phyloP scores from a whole-genome alignment of 1,140 invertebrate species.

The Drosophila nannoptera region DNA sequence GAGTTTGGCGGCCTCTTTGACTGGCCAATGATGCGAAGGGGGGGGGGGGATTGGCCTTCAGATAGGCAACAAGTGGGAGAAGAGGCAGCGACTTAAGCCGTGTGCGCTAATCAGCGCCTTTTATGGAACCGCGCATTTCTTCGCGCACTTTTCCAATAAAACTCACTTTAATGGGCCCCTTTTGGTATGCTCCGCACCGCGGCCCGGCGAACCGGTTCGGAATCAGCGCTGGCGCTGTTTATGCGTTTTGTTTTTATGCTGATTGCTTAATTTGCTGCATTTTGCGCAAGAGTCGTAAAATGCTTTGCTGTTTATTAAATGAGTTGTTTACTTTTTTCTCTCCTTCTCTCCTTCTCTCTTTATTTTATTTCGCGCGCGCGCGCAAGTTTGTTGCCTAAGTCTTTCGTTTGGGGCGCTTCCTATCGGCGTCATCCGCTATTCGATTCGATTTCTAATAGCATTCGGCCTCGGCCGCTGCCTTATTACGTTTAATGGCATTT shows the following conservation, averaged over 20 bases:
- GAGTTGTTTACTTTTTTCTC: constrained; percentile 54
- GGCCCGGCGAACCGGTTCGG: constrained; percentile 31
- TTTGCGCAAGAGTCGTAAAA: constrained; percentile 68
- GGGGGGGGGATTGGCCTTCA: too few relatives aligned
- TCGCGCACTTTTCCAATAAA: constrained; percentile 75
- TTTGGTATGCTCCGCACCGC: too few relatives aligned
- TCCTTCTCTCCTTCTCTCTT: too few relatives aligned
- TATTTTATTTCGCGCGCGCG: too few relatives aligned
- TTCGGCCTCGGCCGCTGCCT: constrained; percentile 47
- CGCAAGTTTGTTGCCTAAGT: constrained; percentile 77
- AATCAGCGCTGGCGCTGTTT: constrained; percentile 38
- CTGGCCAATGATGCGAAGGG: too few relatives aligned
- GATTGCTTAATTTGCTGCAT: constrained; percentile 76
- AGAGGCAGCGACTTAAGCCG: not conserved
- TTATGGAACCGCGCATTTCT: constrained; percentile 70
- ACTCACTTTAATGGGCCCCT: constrained; percentile 54
- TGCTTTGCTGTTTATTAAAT: constrained; percentile 52
- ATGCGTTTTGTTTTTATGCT: constrained; percentile 71
- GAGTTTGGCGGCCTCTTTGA: too few relatives aligned
- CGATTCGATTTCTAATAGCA: constrained; percentile 38
- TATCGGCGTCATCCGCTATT: constrained; percentile 20
- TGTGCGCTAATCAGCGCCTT: constrained; percentile 62
- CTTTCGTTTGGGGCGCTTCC: constrained; percentile 53
- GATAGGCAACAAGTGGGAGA: too few relatives aligned
- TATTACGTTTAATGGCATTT: constrained; percentile 74